Evolutionary conservation across 2,113 vertebrate species (phyloP).

Genomic region (Larimichthys polyactis): DNA sequence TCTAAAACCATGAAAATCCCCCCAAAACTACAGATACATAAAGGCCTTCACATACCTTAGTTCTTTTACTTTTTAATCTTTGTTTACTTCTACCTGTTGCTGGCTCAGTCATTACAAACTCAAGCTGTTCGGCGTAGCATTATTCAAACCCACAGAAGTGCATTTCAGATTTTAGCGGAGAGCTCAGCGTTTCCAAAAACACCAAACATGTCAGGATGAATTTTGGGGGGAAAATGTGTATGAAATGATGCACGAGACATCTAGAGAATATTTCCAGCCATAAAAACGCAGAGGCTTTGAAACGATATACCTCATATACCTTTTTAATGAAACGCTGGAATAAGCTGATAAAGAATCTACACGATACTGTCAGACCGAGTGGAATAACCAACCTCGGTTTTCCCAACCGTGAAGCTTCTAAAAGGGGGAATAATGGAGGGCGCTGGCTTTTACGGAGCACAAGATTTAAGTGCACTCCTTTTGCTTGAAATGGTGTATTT

Average conservation of each 20-base stretch:
- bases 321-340: neutral
- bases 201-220: constrained; percentile 16
- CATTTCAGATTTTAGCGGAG: neutral
- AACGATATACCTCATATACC: neutral
- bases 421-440: neutral
- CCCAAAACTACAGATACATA: neutral
- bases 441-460: neutral
- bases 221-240: neutral
- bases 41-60: neutral
- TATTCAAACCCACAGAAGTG: neutral
- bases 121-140: neutral
- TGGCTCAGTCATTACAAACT: neutral
- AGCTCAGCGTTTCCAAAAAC: constrained; percentile 11
- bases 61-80: neutral
- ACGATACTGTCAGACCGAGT: neutral
- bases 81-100: neutral
- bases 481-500: neutral
- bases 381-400: neutral
- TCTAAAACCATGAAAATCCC: neutral
- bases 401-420: neutral
- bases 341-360: neutral
- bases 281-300: constrained; percentile 9
- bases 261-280: constrained; percentile 1
- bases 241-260: neutral
- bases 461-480: constrained; percentile 4